Conservation (phyloP, 1,140 invertebrate genomes). For the Penaeus vannamei region DNA sequence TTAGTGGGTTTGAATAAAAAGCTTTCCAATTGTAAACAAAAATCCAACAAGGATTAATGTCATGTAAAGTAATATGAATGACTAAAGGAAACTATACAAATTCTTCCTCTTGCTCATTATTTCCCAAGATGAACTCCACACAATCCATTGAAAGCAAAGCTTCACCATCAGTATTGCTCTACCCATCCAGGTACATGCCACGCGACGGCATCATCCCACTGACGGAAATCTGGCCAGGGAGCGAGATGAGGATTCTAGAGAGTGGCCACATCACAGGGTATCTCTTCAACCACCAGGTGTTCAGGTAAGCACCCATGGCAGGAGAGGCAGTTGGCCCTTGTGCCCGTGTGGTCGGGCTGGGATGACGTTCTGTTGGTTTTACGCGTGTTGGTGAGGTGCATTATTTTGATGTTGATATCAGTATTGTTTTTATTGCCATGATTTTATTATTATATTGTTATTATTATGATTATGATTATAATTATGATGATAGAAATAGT, state of each 20-base stretch:
- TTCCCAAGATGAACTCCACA: too few species aligned
- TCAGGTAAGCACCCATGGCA: slow-evolving; percentile 78
- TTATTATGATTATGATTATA: too few species aligned
- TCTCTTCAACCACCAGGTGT: slow-evolving; percentile 86
- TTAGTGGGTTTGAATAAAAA: too few species aligned
- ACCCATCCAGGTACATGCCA: slow-evolving; percentile 83
- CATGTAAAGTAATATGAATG: too few species aligned
- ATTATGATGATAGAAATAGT: too few species aligned
- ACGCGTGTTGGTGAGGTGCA: neutral
- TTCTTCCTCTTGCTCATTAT: too few species aligned
- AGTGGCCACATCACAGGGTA: slow-evolving; percentile 93
- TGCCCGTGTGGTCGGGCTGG: neutral
- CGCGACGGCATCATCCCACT: slow-evolving; percentile 85
- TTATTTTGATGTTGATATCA: too few species aligned
- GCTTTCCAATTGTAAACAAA: neutral
- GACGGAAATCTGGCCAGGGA: slow-evolving; percentile 92
- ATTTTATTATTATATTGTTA: too few species aligned
- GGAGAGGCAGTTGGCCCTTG: neutral
- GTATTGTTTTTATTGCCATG: too few species aligned
- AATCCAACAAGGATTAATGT: neutral
- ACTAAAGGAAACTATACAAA: too few species aligned
- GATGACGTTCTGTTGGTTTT: neutral
- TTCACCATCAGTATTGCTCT: slow-evolving; percentile 68
- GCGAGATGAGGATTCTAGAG: slow-evolving; percentile 88
- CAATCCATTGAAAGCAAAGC: neutral